These are phyloP conservation scores for Amphiprion clarkii DNA, from an alignment of 2,797 vertebrate genomes.

Conservation along the genomic window DNA sequence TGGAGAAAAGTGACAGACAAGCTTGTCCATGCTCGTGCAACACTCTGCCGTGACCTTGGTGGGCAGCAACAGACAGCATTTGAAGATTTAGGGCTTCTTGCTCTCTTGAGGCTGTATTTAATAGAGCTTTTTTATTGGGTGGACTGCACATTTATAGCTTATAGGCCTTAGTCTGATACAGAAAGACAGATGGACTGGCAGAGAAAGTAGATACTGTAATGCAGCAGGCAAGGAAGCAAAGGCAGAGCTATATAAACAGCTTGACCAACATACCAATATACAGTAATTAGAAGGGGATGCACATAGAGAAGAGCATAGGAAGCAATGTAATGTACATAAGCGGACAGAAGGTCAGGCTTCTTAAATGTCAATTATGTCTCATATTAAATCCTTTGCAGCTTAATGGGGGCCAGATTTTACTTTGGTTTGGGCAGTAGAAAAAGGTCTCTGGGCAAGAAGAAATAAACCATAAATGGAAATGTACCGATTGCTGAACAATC, in stretches of 20 bases:
- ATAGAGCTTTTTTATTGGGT: conserved; percentile 66
- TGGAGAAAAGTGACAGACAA: conserved; percentile 22
- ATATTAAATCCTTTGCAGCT: conserved; percentile 2
- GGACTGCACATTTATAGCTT: conserved; percentile 68
- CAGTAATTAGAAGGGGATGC: conserved; percentile 3
- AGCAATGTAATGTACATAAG: conserved; percentile 2
- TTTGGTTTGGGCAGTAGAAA: conserved; percentile 1
- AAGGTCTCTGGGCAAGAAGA: neutral
- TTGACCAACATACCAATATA: conserved; percentile 15
- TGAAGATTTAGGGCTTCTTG: conserved; percentile 72
- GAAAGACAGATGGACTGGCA: conserved; percentile 48
- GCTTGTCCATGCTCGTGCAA: neutral
- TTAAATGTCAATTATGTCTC: neutral
- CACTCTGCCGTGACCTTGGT: conserved; percentile 65
- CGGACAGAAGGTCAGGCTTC: conserved; percentile 16
- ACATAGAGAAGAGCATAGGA: neutral
- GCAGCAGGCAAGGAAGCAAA: conserved; percentile 17
- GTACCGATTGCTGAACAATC: conserved; percentile 13
- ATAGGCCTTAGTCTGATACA: conserved; percentile 47
- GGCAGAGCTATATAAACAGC: neutral
- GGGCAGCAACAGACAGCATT: conserved; percentile 47
- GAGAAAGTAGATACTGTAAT: conserved; percentile 41
- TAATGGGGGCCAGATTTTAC: neutral
- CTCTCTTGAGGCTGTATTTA: conserved; percentile 60
- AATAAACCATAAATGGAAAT: conserved; percentile 24